A percentile compares a stretch with the other conserved stretches of the same genome.
Conservation (phyloP, 2,888 invertebrate genomes). For the Hololepta plana region DNA sequence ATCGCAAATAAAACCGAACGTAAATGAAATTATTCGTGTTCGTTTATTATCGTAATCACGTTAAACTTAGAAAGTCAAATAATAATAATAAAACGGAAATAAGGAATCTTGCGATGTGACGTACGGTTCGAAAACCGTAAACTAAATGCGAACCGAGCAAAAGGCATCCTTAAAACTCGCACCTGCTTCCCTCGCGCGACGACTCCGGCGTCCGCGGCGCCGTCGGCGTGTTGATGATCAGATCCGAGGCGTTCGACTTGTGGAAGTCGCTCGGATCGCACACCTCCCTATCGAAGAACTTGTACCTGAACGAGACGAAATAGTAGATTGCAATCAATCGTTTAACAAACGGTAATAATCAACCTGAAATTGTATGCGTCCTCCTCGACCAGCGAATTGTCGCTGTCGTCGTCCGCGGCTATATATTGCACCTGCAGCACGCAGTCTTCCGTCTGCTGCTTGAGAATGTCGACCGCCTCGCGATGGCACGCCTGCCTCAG, state of each 20-base stretch:
- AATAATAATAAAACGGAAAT: too few species aligned
- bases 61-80: too few species aligned
- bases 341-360: background rate
- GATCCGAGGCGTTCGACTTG: conserved; percentile 23
- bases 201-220: conserved; percentile 46
- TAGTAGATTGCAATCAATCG: background rate
- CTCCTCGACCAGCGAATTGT: conserved; percentile 41
- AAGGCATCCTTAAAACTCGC: too few species aligned
- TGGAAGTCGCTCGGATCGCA: conserved; percentile 20
- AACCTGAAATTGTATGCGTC: conserved; percentile 34
- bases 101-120: too few species aligned
- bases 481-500: conserved; percentile 61
- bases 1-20: too few species aligned
- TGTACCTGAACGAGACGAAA: conserved; percentile 10
- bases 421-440: conserved; percentile 62
- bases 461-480: conserved; percentile 64
- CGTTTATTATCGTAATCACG: too few species aligned
- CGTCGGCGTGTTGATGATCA: conserved; percentile 37
- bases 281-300: conserved; percentile 30
- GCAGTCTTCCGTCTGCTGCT: conserved; percentile 60
- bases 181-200: conserved; percentile 23
- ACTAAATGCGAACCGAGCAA: too few species aligned
- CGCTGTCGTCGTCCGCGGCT: conserved; percentile 46
- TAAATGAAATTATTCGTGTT: too few species aligned
- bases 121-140: too few species aligned